Conservation (phyloP, 2,888 invertebrate species). For the Baccha elongata region DNA sequence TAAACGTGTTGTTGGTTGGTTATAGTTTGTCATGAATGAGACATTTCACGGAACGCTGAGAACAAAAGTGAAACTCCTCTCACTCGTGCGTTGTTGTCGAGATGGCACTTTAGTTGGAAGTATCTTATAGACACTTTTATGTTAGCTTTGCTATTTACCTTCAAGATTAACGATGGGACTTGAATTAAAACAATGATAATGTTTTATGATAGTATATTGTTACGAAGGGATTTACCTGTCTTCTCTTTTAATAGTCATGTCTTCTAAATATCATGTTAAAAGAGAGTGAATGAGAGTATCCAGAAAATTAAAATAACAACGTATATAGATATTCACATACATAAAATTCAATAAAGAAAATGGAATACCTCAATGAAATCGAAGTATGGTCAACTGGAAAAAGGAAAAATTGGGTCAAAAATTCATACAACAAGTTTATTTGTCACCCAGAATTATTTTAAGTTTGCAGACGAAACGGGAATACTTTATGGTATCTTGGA, state of each 20-base stretch:
- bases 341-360: background rate
- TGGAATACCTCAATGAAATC: conserved; percentile 7
- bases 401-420: conserved; percentile 41
- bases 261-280: background rate
- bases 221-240: conserved; percentile 33
- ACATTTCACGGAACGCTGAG: conserved; percentile 62
- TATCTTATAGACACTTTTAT: conserved; percentile 2
- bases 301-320: background rate
- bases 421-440: conserved; percentile 6
- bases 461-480: background rate
- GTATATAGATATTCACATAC: background rate
- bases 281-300: conserved; percentile 16
- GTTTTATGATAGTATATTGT: conserved; percentile 56
- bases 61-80: conserved; percentile 69
- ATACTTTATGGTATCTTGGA: background rate
- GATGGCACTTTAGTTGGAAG: background rate
- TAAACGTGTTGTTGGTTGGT: conserved; percentile 24
- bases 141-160: conserved; percentile 39
- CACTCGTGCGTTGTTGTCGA: background rate
- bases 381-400: conserved; percentile 30
- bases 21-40: conserved; percentile 39
- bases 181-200: conserved; percentile 50
- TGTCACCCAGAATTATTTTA: background rate
- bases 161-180: conserved; percentile 55
- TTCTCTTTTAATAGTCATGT: conserved; percentile 11